Base-by-base conservation (phyloP, 2,888 invertebrate species). In the Drosophila infuscata region DNA sequence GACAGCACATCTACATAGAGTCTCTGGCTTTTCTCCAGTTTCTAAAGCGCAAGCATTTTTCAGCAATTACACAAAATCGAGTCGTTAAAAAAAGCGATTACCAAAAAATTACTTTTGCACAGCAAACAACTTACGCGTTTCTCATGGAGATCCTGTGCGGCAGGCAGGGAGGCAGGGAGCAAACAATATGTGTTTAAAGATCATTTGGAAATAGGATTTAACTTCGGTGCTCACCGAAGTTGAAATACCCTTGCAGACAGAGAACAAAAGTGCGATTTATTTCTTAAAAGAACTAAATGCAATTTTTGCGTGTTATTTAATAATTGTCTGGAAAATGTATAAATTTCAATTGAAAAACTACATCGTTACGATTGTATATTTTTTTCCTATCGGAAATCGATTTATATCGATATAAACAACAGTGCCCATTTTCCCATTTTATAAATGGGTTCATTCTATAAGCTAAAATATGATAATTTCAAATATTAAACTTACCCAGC, bases 121-220 rank as follows among this genome's bases (percentile, higher is more conserved):
- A 25, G n/a, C 32, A 56, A 41, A 8, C 3, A 60, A 89, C 92
- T 91, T 92, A 93, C 93, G 74, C 92, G 85, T 76, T 91, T 90
- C 70, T 92, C 84, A 54, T 88, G 77, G 11, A 95, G 92, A 90
- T 95, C 95, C 95, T 95, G 9, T 12, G 15, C 35, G 29, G 29
- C 56, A 43, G 35, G 38, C 33, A 35, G 48, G 38, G 11, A 43
- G n/a, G 36, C 35, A 35, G 48, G 38, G 12, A 43, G n/a, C 41
- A 61, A 70, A 49, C 9, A 60, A 7, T 20, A 17, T n/a, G 38
- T 33, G 30, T 15, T 36, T 32, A 52, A 35, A 38, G 3, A 33
- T 33, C 6, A 0, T 32, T 41, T 12, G 0, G 4, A 30, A 41
- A 30, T 4, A 5, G 1, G 1, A 20, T 2, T 20, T 57, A 20